Conservation (phyloP, 2,888 invertebrate genomes). For the Pecten maximus region DNA sequence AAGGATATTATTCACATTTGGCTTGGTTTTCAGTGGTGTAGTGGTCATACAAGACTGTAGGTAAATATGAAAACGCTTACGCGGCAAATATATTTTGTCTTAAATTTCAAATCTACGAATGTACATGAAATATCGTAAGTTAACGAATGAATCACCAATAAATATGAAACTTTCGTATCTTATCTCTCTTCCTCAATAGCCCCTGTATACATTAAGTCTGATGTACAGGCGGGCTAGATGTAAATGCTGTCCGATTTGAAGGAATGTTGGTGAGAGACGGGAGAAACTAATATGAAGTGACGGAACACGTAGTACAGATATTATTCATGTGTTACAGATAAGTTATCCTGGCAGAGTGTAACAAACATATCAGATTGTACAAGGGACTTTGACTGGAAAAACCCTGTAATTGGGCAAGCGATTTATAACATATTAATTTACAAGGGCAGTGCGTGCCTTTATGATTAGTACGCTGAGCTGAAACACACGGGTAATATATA, state of each 20-base stretch:
- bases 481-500: neutral
- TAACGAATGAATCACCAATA: neutral
- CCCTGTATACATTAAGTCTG: neutral
- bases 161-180: neutral
- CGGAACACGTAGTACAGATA: neutral
- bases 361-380: slow-evolving; percentile 18
- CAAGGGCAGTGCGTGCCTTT: neutral
- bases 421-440: neutral
- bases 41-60: too few species aligned
- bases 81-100: too few species aligned
- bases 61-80: too few species aligned
- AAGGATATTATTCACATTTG: too few species aligned
- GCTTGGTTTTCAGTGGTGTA: too few species aligned
- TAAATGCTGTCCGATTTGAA: neutral
- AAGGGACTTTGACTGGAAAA: slow-evolving; percentile 25
- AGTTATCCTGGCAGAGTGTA: neutral
- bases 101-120: too few species aligned
- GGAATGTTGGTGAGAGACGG: neutral
- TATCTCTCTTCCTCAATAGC: neutral
- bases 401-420: neutral
- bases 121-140: neutral
- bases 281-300: neutral
- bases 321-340: neutral
- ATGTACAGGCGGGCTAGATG: neutral
- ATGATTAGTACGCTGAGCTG: neutral